Conservation (phyloP, 2,888 invertebrate genomes). For the Thera britannica region DNA sequence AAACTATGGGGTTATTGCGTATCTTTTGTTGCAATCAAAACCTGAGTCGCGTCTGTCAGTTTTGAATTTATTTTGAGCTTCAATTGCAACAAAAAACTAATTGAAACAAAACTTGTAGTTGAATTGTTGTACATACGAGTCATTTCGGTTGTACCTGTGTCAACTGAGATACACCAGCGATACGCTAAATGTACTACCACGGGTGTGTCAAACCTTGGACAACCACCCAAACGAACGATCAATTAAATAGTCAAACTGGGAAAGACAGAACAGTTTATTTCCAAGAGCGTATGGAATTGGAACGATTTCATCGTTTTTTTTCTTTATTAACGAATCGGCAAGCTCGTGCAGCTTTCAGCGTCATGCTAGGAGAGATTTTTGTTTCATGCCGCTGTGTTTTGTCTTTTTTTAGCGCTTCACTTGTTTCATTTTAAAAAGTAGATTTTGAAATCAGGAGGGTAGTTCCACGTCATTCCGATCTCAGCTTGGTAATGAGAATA, state of each 20-base stretch:
- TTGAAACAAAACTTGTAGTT: too few species aligned
- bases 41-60: too few species aligned
- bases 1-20: not conserved
- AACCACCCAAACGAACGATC: constrained; percentile 41
- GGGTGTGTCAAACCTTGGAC: constrained; percentile 40
- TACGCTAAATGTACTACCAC: constrained; percentile 29
- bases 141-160: constrained; percentile 4
- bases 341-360: constrained; percentile 66
- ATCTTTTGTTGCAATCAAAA: too few species aligned
- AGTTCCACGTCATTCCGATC: not conserved
- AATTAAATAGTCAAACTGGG: constrained; percentile 47
- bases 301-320: constrained; percentile 58
- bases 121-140: too few species aligned
- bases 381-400: constrained; percentile 56
- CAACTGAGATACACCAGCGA: constrained; percentile 33
- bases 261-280: constrained; percentile 47
- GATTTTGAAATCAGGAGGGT: constrained; percentile 44
- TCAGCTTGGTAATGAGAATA: not conserved
- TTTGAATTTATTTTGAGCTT: too few species aligned
- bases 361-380: constrained; percentile 61
- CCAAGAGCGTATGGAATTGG: constrained; percentile 46
- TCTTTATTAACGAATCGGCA: constrained; percentile 64
- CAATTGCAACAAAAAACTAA: too few species aligned
- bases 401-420: constrained; percentile 47
- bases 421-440: constrained; percentile 58